Evolutionary conservation across 2,113 vertebrate genomes (phyloP).

Genomic region (Trichechus manatus): DNA sequence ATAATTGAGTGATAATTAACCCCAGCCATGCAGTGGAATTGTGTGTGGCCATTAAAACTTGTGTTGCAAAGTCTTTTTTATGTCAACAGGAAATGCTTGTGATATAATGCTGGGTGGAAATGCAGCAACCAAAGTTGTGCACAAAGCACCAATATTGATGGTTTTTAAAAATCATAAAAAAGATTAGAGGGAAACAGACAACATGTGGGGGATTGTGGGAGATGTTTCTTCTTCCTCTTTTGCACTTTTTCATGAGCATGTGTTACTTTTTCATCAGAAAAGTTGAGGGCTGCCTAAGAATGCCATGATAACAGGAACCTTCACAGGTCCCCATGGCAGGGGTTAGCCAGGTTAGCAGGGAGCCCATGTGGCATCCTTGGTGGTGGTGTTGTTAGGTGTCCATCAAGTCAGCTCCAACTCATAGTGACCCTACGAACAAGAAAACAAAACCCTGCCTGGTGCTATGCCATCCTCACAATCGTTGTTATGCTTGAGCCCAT

Average conservation of each 20-base stretch:
- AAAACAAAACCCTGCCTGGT: too few relatives aligned
- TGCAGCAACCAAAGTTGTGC: background rate
- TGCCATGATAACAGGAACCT: background rate
- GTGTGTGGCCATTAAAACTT: too few relatives aligned
- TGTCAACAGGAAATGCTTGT: rapidly evolving
- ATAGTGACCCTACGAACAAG: too few relatives aligned
- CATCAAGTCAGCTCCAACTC: too few relatives aligned
- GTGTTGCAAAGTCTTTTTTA: too few relatives aligned
- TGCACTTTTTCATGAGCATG: rapidly evolving
- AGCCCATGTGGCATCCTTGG: too few relatives aligned
- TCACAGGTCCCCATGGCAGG: rapidly evolving
- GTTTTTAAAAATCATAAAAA: background rate
- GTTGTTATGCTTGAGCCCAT: too few relatives aligned
- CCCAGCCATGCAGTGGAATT: rapidly evolving
- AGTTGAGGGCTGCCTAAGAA: too few relatives aligned
- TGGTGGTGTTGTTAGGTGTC: too few relatives aligned
- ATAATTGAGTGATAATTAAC: rapidly evolving
- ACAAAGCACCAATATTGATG: rapidly evolving
- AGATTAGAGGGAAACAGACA: rapidly evolving
- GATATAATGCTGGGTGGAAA: rapidly evolving
- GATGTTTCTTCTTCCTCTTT: rapidly evolving
- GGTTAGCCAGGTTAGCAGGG: background rate
- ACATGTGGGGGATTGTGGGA: rapidly evolving
- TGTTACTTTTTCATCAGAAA: background rate
- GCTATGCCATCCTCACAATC: too few relatives aligned